Conservation (phyloP, 2,113 vertebrate genomes). For the Cheilinus undulatus region DNA sequence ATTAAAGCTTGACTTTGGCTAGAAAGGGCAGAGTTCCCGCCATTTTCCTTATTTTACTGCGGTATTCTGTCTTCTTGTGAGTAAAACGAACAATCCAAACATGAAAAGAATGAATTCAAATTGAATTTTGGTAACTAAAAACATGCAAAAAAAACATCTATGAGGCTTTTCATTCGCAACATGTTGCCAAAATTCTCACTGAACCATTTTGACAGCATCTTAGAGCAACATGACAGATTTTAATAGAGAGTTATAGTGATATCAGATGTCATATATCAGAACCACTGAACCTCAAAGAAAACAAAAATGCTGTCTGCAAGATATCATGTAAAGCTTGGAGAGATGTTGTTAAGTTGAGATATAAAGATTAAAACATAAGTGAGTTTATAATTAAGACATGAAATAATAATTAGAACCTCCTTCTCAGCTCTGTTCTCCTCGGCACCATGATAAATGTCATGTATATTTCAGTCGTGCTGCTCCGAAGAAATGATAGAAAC, state of each 20-base stretch:
- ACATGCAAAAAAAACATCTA: neutral
- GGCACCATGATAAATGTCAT: neutral
- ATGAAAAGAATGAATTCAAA: neutral
- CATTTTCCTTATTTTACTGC: neutral
- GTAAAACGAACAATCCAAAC: neutral
- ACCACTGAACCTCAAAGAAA: neutral
- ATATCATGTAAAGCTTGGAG: neutral
- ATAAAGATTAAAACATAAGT: neutral
- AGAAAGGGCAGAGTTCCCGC: conserved; percentile 29
- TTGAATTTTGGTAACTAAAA: neutral
- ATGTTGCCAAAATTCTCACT: conserved; percentile 5
- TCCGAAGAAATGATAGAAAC: neutral
- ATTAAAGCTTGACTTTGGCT: too few species aligned
- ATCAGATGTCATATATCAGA: conserved; percentile 4
- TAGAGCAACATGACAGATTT: too few species aligned
- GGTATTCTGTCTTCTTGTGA: neutral
- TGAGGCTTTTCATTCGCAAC: neutral
- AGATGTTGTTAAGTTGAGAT: neutral
- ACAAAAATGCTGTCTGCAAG: neutral
- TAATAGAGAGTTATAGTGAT: too few species aligned
- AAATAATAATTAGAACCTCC: neutral
- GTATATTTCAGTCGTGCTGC: neutral
- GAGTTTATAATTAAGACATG: neutral
- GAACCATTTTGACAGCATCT: neutral
- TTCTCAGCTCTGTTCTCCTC: neutral